A percentile compares a stretch with the other conserved stretches of the same genome.
Evolutionary conservation across 2,888 invertebrate species (phyloP).

Genomic region (Cheilosia scutellata): DNA sequence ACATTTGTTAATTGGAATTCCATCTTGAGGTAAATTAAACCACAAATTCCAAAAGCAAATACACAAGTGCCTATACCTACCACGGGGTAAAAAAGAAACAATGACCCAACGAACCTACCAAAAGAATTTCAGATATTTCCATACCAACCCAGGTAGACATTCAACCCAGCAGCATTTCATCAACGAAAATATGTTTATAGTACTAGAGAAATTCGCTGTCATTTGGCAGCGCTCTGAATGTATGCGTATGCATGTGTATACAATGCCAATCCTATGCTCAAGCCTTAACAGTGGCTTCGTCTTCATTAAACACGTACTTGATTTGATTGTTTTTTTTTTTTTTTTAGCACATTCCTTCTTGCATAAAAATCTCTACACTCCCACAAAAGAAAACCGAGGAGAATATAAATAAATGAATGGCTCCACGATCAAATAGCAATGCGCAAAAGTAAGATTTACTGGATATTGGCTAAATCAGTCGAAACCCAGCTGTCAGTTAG

Average conservation of each 20-base stretch:
- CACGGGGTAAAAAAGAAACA: conserved; percentile 1
- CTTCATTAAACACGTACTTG: too few species aligned
- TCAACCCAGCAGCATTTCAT: too few species aligned
- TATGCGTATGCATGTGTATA: conserved; percentile 24
- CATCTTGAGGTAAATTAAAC: conserved; percentile 1
- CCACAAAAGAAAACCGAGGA: conserved; percentile 7
- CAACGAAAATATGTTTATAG: too few species aligned
- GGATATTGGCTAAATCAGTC: conserved; percentile 6
- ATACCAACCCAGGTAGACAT: neutral
- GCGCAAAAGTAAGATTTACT: conserved; percentile 3
- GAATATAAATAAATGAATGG: neutral
- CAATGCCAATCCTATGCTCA: neutral
- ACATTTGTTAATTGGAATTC: neutral
- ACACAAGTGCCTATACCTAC: neutral
- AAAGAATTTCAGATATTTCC: conserved; percentile 20
- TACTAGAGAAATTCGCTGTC: too few species aligned
- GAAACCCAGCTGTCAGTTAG: neutral
- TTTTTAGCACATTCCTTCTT: conserved; percentile 18
- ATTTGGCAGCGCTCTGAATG: neutral
- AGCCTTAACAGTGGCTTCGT: neutral
- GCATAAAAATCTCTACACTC: conserved; percentile 5
- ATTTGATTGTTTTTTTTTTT: neutral
- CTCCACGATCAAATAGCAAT: neutral
- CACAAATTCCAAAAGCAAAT: conserved; percentile 9
- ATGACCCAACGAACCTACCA: conserved; percentile 2